Evolutionary conservation across 2,797 vertebrate genomes (phyloP).

Genomic region (Lemur catta): DNA sequence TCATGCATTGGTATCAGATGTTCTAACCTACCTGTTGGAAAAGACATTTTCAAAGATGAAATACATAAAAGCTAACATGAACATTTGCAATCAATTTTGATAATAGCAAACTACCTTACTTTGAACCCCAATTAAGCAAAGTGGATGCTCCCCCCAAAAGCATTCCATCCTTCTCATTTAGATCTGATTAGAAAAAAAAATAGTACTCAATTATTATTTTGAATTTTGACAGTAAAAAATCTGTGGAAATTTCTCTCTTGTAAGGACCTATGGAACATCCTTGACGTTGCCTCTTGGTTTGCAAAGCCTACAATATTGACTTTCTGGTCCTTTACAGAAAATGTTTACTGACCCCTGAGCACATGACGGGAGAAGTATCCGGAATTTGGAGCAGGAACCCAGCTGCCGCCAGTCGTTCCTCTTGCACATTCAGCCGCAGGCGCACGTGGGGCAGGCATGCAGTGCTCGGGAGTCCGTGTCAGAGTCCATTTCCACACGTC

Average conservation of each 20-base stretch:
- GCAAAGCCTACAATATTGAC: not conserved
- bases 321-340: not conserved
- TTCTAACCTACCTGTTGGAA: not conserved
- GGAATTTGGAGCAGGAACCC: not conserved
- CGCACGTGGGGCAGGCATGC: not conserved
- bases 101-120: not conserved
- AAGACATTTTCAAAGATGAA: not conserved
- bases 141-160: not conserved
- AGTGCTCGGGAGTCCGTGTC: not conserved
- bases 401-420: not conserved
- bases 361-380: not conserved
- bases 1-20: not conserved
- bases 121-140: not conserved
- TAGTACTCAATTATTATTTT: not conserved
- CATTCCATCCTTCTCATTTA: not conserved
- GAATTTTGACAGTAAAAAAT: not conserved
- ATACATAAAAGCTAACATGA: not conserved
- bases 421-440: not conserved
- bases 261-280: not conserved
- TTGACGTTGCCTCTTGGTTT: not conserved
- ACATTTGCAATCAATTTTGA: not conserved
- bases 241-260: not conserved
- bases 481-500: not conserved
- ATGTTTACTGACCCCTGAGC: not conserved
- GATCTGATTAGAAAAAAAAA: not conserved